Base-by-base conservation (phyloP, 2,113 vertebrate species). In the Pangasianodon hypophthalmus region DNA sequence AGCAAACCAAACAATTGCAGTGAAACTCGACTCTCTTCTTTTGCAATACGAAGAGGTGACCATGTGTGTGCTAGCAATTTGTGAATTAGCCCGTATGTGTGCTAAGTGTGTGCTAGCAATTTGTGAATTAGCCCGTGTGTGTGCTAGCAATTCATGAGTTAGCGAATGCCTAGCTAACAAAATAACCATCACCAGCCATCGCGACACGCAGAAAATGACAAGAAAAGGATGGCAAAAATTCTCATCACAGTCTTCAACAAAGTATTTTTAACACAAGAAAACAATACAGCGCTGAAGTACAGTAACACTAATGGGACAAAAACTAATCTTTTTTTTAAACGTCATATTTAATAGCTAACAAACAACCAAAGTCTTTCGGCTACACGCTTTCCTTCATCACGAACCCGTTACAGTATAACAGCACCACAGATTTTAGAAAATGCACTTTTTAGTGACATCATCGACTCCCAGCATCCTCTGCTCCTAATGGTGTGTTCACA, bases 391-490 rank as follows among this genome's bases (percentile, higher is more conserved):
- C 21, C 44, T 21, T 46, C 44, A 24, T 9, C 26, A 48, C 6
- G 10, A 50, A 48, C 4, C 6, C 6, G 14, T 32, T n/a, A 32
- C 54, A 52, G 29, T 50, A 50, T 50, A 80, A 80, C 46, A 54
- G 18, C 48, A 18, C 4, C 14, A 81, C 48, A 52, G 11, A 79
- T 79, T 24, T 46, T 75, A 48, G 26, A 29, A 67, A 64, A n/a
- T 26, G 0, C 9, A 26, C 10, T 77, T 80, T 50, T 81, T 52
- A 79, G 80, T 0, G 32, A 83, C n/a, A 24, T 83, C n/a, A 58
- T 58, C 10, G 11, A 58, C 50, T 83, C 52, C 52, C 18, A 86
- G 92, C 91, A 73, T 92, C 90, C 93, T 92, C 88, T 92, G 93
- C 90, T 56, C 26, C n/a, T 32, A 32, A 58, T 1, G 18, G 48